These are phyloP conservation scores for Myopa tessellatipennis DNA, from an alignment of 2,888 invertebrate species.

Conservation along the genomic window DNA sequence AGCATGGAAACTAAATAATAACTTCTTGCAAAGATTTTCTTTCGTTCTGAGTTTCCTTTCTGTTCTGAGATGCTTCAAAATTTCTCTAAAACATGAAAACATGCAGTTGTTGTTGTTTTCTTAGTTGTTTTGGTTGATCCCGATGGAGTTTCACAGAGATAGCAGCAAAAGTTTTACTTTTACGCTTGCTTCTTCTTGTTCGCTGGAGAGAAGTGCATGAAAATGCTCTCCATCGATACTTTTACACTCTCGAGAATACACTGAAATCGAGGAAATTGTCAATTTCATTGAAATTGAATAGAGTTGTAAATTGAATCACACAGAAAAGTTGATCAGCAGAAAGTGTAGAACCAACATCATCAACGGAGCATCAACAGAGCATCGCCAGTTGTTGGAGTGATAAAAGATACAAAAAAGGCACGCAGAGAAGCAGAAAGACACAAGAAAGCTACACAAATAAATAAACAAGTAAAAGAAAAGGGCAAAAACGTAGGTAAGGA, in stretches of 20 bases:
- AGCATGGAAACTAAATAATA: no score
- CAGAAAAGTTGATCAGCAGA: constrained; percentile 2
- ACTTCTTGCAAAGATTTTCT: no score
- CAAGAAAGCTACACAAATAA: no score
- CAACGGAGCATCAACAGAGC: neutral
- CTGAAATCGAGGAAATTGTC: constrained; percentile 38
- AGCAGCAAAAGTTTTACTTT: neutral
- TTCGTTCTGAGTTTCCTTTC: no score
- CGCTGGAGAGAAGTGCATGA: neutral
- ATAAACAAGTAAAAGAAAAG: neutral
- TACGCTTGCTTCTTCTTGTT: neutral
- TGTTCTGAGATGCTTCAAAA: no score
- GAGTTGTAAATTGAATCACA: constrained; percentile 37
- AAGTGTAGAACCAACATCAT: neutral
- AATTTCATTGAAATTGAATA: constrained; percentile 39
- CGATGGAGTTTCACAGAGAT: neutral
- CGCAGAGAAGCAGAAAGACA: neutral
- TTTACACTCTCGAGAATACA: constrained; percentile 30
- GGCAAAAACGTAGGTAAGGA: neutral
- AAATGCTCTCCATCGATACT: constrained; percentile 33
- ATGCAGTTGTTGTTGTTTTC: neutral
- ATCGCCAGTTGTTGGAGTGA: no score
- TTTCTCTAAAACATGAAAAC: no score
- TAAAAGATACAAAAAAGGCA: no score
- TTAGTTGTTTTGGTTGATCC: neutral